Conservation (phyloP, 2,113 vertebrate species). For the Edolisoma coerulescens region DNA sequence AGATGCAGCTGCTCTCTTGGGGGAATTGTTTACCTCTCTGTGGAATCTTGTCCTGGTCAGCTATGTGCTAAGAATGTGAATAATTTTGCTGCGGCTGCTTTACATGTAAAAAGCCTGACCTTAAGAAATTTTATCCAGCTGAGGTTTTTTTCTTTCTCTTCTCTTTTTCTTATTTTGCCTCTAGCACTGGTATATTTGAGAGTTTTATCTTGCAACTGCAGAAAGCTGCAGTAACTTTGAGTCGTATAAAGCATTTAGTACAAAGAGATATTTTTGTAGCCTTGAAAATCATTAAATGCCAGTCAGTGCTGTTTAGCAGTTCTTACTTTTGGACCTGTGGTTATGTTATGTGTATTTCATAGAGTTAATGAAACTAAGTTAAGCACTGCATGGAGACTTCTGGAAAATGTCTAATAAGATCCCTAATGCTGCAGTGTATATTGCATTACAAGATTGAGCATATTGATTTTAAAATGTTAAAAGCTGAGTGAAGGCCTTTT, state of each 20-base stretch:
- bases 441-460: background rate
- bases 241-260: background rate
- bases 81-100: constrained; percentile 61
- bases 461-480: background rate
- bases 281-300: background rate
- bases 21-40: constrained; percentile 49
- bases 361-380: background rate
- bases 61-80: constrained; percentile 67
- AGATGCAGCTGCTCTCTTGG: constrained; percentile 59
- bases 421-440: background rate
- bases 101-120: constrained; percentile 58
- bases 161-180: constrained; percentile 8
- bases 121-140: constrained; percentile 51
- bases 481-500: background rate
- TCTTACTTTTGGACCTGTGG: background rate
- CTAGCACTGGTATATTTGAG: background rate
- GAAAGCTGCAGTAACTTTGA: background rate
- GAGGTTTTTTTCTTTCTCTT: background rate
- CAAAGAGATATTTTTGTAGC: background rate
- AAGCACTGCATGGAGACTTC: background rate
- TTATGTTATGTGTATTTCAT: background rate
- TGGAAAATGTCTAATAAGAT: background rate
- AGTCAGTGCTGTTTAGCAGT: background rate
- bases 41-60: constrained; percentile 59
- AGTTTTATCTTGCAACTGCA: background rate